Base-by-base conservation (phyloP, 2,113 vertebrate species). In the Illadopsis cleaveri region DNA sequence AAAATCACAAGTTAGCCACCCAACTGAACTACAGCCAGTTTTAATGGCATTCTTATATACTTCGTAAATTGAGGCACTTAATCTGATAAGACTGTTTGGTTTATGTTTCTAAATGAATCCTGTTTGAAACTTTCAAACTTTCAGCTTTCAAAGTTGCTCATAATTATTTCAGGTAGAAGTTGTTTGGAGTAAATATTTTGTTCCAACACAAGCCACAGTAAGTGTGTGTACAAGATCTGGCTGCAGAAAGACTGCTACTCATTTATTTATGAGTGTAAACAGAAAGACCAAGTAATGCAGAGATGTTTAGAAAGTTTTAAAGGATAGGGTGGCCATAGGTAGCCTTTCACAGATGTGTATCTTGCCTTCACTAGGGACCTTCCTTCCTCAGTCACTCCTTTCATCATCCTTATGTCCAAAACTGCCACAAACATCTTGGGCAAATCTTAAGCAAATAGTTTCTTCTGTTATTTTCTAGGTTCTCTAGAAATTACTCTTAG, bases 231-330 rank as follows among this genome's bases (percentile, higher is more conserved):
- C 53, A 94, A 68, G 31, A 89, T 90, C 56, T 8, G 5, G 45
- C 65, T 86, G 89, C 20, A 20, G 51, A 89, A 89, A 50, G 69
- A n/a, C 51, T 86, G 33, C 71, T 92, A 12, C 56, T 98, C 77
- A 95, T 28, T 96, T 95, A 96, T 95, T 95, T 96, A 97, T 96
- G 83, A 96, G 53, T 62, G 30, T 94, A 97, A 95, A 93, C 72
- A 86, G 73, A 94, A 95, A 95, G 40, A 68, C 58, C 66, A 93
- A 84, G 93, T 97, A 96, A 47, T 92, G 40, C 89, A 89, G 51
- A 95, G 73, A 47, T 72, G 44, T 94, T 73, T 83, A 93, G 79
- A 72, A 96, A 89, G 51, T 47, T 61, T 80, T 78, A 16, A 58
- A 88, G 72, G 48, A 90, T 33, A 28, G 28, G 50, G 25, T 90